These are phyloP conservation scores for Silurus asotus DNA, from an alignment of 2,113 vertebrate species.

Conservation along the genomic window DNA sequence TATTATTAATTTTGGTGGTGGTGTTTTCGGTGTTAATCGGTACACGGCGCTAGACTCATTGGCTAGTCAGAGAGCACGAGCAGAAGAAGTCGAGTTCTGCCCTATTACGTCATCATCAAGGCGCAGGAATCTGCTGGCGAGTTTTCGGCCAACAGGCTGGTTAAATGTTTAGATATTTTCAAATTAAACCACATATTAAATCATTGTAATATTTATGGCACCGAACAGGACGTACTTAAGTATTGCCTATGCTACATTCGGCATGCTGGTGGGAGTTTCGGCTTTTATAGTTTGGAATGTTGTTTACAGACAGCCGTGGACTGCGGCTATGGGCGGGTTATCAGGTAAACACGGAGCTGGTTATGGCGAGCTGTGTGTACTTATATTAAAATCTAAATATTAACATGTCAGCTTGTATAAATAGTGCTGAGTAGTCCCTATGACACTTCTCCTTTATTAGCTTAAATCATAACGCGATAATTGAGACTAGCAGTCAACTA, in stretches of 20 bases:
- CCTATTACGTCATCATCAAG: conserved; percentile 13
- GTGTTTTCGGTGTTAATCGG: neutral
- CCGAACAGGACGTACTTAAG: conserved; percentile 68
- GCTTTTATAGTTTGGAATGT: conserved; percentile 86
- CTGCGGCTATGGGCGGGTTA: conserved; percentile 87
- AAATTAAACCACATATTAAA: neutral
- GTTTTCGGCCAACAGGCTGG: neutral
- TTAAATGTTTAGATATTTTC: neutral
- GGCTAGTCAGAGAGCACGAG: neutral
- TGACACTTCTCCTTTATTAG: neutral
- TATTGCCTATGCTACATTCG: conserved; percentile 77
- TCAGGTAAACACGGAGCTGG: conserved; percentile 74
- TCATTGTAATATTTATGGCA: conserved; percentile 61
- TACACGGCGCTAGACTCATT: neutral
- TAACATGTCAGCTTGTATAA: neutral
- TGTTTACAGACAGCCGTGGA: conserved; percentile 82
- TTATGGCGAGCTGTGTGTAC: neutral
- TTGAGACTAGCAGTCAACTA: neutral
- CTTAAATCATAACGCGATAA: neutral
- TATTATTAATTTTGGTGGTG: neutral
- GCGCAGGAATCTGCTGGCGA: neutral
- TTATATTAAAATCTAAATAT: neutral
- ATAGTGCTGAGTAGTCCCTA: neutral
- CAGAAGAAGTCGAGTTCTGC: neutral
- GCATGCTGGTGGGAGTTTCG: conserved; percentile 78